Evolutionary conservation across 2,797 vertebrate genomes (phyloP), one percentile per base, ranked within the genome.

Genomic region (Enteromius trimaculatus): DNA sequence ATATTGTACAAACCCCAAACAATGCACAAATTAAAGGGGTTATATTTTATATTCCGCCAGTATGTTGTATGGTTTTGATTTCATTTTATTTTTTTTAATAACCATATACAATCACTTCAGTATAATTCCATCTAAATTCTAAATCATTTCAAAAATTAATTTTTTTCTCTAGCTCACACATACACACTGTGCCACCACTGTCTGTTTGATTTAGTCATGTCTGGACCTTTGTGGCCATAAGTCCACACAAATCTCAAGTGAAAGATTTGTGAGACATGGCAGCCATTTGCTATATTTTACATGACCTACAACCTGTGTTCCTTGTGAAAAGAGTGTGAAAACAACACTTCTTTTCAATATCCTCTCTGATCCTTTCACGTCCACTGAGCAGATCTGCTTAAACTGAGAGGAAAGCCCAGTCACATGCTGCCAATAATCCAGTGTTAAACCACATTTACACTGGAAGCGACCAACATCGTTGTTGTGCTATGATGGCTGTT

Each of bases 281-380:
- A 77, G 47, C 29, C 71, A 51, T 80, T 71, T 79, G 53, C 53
- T 55, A 47, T 74, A 75, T 51, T 78, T 65, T 53, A 39, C 47
- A 83, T 84, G 81, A 81, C 75, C 81, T 79, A n/a, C 64, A 76
- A 75, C 79, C 69, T 82, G 70, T 39, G 64, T 74, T 71, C 19
- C 29, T 17, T 53, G 58, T 60, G 55, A 71, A 85, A 53, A 34
- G 69, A 72, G 60, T 78, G 58, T 77, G 39, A 77, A 77, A 64
- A 19, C 17, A 19, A 71, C 8, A 13, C 31, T 79, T 53, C 62
- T 66, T 21, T 84, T 31, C 37, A 10, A 37, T 84, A 34, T 47
- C 83, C 37, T 81, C 58, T 49, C 58, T 29, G 72, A 80, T 79
- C 79, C 81, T 80, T 79, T 70, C 65, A 51, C 74, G 60, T 64